A percentile compares a stretch with the other conserved stretches of the same genome.
These are phyloP conservation scores for Perdita meconis DNA, from an alignment of 2,888 invertebrate species.

Conservation along the genomic window DNA sequence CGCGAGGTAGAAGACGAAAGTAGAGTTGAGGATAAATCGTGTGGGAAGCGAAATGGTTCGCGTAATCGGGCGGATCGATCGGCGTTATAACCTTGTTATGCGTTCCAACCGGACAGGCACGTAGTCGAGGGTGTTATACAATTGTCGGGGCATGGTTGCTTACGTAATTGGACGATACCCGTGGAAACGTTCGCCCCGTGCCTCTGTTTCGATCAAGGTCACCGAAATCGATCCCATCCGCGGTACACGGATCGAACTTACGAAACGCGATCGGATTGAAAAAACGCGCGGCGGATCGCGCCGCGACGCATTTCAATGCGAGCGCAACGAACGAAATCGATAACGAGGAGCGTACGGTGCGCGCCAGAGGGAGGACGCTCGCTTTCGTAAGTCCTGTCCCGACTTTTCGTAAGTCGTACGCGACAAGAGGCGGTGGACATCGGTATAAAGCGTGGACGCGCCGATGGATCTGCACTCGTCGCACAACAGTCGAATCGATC, in stretches of 20 bases:
- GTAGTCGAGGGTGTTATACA: slow-evolving; percentile 56
- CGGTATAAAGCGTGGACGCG: slow-evolving; percentile 73
- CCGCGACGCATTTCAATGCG: slow-evolving; percentile 48
- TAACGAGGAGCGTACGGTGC: slow-evolving; percentile 39
- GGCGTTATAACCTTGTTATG: slow-evolving; percentile 60
- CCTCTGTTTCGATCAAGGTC: slow-evolving; percentile 48
- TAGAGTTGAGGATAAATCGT: not conserved
- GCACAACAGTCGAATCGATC: slow-evolving; percentile 69
- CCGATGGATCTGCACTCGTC: slow-evolving; percentile 72
- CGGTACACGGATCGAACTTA: not conserved
- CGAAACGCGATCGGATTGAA: slow-evolving; percentile 18
- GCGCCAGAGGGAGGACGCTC: slow-evolving; percentile 8
- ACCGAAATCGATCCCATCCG: slow-evolving; percentile 50
- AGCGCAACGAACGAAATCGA: slow-evolving; percentile 43
- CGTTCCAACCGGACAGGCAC: slow-evolving; percentile 49
- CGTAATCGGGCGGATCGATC: slow-evolving; percentile 46
- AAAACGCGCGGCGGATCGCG: slow-evolving; percentile 24
- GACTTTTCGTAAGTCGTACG: slow-evolving; percentile 36
- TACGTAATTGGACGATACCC: slow-evolving; percentile 56
- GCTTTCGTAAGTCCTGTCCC: slow-evolving; percentile 52
- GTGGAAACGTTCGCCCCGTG: slow-evolving; percentile 24
- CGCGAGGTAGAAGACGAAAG: not conserved
- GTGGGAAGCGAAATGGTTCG: slow-evolving; percentile 32
- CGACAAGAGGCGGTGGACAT: slow-evolving; percentile 38
- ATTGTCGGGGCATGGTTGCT: slow-evolving; percentile 37